Base-by-base conservation (phyloP, 2,888 invertebrate species). In the Sclerodermus sp. region DNA sequence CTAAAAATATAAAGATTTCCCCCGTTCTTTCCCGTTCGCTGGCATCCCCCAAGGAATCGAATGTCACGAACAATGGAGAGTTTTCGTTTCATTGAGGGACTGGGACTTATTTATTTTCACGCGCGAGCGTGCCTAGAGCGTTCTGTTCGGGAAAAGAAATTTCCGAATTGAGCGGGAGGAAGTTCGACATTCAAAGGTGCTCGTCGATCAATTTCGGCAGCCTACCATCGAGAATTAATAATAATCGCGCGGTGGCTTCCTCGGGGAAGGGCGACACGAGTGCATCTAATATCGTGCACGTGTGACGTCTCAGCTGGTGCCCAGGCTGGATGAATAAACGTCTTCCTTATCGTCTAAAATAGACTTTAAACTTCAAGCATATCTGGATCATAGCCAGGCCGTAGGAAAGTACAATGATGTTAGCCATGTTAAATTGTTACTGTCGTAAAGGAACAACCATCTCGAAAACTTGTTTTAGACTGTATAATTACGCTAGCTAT, bases 291-390 rank as follows among this genome's bases (percentile, higher is more conserved):
- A 62, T 64, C 64, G 64, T 59, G 64, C 62, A 62, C 62, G 62
- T 60, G 62, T 70, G 70, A 73, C 70, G 68, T 70, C 64, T 67
- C 71, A 69, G 69, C 62, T 66, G 67, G 68, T 68, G 66, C 62
- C 62, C 66, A 66, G 61, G 62, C 67, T 69, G 71, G 70, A 74
- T 74, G 73, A 74, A 74, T 74, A 73, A 76, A 74, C 71, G 74
- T 73, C 76, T 76, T 75, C 72, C 73, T 76, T 75, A 75, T 74
- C 71, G 73, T 74, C 70, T 66, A 72, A 76, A 76, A 76, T 75
- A 73, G 73, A 70, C 71, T 72, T 71, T 61, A 74, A 76, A 73
- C 70, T 70, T 74, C 66, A 71, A 64, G 70, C 68, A 62, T 71
- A 69, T 68, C 73, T 76, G 76, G 76, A 75, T 65, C 70, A 51